These are phyloP conservation scores for Rhabdornis inornatus DNA, from an alignment of 2,113 vertebrate species.

Conservation along the genomic window DNA sequence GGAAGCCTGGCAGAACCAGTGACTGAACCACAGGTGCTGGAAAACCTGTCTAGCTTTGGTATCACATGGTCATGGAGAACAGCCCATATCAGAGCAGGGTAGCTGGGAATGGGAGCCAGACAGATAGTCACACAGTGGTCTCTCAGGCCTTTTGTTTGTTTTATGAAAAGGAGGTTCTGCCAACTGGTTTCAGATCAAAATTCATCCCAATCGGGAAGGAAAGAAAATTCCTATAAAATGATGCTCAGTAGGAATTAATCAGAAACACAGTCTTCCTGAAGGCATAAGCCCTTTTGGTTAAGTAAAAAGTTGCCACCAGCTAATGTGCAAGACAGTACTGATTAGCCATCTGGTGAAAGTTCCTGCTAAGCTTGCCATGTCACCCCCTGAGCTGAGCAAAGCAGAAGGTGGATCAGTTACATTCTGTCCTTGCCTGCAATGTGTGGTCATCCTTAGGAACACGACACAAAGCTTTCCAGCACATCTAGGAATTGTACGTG, in stretches of 20 bases:
- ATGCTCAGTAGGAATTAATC: neutral
- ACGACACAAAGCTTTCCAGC: neutral
- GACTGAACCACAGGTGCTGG: neutral
- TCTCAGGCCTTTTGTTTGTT: neutral
- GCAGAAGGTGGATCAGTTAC: constrained; percentile 47
- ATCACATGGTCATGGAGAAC: neutral
- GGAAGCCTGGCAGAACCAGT: neutral
- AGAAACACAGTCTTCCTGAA: neutral
- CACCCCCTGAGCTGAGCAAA: constrained; percentile 20
- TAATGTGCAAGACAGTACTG: constrained; percentile 32
- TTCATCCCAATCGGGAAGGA: neutral
- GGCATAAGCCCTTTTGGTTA: neutral
- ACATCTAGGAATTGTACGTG: neutral
- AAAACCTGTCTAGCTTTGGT: neutral
- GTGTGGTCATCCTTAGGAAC: constrained; percentile 10
- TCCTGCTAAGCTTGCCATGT: constrained; percentile 33
- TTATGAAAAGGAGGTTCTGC: neutral
- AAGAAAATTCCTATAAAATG: neutral
- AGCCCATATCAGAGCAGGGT: neutral
- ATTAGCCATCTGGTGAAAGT: constrained; percentile 55
- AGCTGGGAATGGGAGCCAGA: neutral
- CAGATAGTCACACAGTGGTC: neutral
- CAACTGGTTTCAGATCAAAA: constrained; percentile 1
- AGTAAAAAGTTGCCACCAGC: constrained; percentile 40
- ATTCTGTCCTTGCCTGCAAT: constrained; percentile 17